Evolutionary conservation across 2,797 vertebrate species (phyloP).

Genomic region (Eupleurogrammus muticus): DNA sequence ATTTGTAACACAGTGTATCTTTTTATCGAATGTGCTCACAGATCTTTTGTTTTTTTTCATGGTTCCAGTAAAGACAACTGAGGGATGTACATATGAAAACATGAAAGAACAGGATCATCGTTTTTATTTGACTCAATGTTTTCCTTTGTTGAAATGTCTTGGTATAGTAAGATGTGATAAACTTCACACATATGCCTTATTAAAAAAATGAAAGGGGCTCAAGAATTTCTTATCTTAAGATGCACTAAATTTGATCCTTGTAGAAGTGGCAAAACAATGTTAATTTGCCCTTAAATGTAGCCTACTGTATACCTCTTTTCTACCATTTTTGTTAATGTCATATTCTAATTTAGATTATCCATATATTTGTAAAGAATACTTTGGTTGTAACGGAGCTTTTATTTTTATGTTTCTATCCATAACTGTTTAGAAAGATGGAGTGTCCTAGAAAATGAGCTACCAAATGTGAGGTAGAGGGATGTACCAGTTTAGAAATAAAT

Average conservation of each 20-base stretch:
- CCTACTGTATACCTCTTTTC: conserved; percentile 65
- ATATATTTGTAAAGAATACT: conserved; percentile 68
- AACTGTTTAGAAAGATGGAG: conserved; percentile 33
- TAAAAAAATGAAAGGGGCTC: conserved; percentile 51
- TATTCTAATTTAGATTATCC: conserved; percentile 62
- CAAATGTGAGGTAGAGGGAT: conserved; percentile 55
- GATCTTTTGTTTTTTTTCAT: conserved; percentile 33
- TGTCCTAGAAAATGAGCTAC: conserved; percentile 45
- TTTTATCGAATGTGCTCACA: conserved; percentile 63
- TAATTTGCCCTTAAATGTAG: conserved; percentile 54
- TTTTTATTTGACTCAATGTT: conserved; percentile 24
- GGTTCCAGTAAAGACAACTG: conserved; percentile 3
- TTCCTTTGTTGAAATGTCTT: conserved; percentile 43
- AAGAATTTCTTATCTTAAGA: conserved; percentile 47
- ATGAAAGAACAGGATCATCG: conserved; percentile 10
- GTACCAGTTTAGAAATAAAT: conserved; percentile 76
- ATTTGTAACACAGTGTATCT: conserved; percentile 29
- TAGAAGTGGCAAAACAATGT: conserved; percentile 41
- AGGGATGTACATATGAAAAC: conserved; percentile 2
- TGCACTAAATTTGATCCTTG: conserved; percentile 68
- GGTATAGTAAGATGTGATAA: conserved; percentile 70
- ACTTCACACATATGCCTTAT: conserved; percentile 79
- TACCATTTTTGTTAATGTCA: conserved; percentile 58
- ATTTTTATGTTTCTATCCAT: conserved; percentile 71
- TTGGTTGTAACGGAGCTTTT: conserved; percentile 59